A percentile compares a stretch with the other conserved stretches of the same genome.
phyloP scores from a whole-genome alignment of 2,888 invertebrate genomes.

The Amorpha juglandis region DNA sequence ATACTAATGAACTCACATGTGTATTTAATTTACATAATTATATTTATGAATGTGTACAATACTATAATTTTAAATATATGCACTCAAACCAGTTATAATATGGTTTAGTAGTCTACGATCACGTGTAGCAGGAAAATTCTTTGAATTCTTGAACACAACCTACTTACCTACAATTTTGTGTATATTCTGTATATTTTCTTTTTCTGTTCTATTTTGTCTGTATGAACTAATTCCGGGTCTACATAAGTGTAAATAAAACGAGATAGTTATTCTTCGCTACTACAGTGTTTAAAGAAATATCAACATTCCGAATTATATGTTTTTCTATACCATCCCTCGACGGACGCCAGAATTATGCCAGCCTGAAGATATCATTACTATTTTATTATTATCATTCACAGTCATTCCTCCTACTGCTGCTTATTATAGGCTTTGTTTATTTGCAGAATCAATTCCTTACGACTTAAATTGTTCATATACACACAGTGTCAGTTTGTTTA shows the following conservation, averaged over 20 bases:
- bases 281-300: no score
- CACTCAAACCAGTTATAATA: slow-evolving; percentile 8
- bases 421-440: not conserved
- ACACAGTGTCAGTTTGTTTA: slow-evolving; percentile 32
- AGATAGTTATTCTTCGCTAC: no score
- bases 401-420: not conserved
- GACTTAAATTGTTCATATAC: not conserved
- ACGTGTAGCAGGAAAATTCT: slow-evolving; percentile 18
- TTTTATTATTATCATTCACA: no score
- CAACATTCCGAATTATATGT: no score
- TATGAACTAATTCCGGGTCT: not conserved
- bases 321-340: no score
- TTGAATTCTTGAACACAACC: slow-evolving; percentile 5
- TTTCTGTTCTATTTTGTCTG: not conserved
- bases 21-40: slow-evolving; percentile 4
- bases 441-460: not conserved
- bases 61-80: slow-evolving; percentile 2
- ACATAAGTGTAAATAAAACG: no score
- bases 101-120: slow-evolving; percentile 19
- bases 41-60: not conserved
- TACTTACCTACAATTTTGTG: slow-evolving; percentile 8
- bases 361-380: no score
- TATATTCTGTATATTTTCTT: not conserved
- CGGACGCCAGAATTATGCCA: no score
- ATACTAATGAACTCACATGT: not conserved